phyloP scores from a whole-genome alignment of 2,797 vertebrate species.

The Gymnoscopelus microlampas region DNA sequence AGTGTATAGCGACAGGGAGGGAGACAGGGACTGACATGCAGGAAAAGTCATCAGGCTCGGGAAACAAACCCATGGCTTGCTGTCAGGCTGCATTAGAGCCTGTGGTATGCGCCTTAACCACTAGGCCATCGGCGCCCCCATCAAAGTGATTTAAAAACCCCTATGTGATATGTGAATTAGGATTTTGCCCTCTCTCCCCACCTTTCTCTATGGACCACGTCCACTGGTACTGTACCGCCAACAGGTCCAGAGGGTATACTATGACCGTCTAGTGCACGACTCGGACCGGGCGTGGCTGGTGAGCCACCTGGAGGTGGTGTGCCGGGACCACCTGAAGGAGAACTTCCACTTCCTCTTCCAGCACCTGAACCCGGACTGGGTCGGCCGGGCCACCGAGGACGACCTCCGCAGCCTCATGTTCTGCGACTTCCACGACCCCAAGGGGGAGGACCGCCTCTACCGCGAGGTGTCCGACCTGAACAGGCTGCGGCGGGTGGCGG shows the following conservation, averaged over 20 bases:
- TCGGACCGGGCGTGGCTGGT: slow-evolving; percentile 88
- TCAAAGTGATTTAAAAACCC: no score
- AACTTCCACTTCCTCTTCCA: slow-evolving; percentile 84
- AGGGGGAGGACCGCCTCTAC: slow-evolving; percentile 87
- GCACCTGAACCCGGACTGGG: slow-evolving; percentile 81
- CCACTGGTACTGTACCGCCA: not conserved
- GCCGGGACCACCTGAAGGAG: slow-evolving; percentile 80
- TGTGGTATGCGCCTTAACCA: no score
- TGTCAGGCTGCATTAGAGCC: no score
- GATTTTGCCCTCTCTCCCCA: no score
- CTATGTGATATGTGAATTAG: no score
- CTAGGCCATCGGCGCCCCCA: no score
- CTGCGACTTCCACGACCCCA: slow-evolving; percentile 91
- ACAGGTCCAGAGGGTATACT: slow-evolving; percentile 91
- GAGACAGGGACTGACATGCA: no score
- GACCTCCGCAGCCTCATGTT: slow-evolving; percentile 93
- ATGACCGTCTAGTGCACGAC: slow-evolving; percentile 90
- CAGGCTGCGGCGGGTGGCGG: slow-evolving; percentile 82
- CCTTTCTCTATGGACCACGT: no score
- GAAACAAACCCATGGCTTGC: no score
- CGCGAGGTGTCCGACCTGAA: slow-evolving; percentile 83
- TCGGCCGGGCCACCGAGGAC: slow-evolving; percentile 87
- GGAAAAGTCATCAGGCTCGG: no score
- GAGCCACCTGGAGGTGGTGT: slow-evolving; percentile 79
- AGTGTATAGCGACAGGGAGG: no score